phyloP scores from a whole-genome alignment of 2,797 vertebrate genomes.

The Acomys russatus region DNA sequence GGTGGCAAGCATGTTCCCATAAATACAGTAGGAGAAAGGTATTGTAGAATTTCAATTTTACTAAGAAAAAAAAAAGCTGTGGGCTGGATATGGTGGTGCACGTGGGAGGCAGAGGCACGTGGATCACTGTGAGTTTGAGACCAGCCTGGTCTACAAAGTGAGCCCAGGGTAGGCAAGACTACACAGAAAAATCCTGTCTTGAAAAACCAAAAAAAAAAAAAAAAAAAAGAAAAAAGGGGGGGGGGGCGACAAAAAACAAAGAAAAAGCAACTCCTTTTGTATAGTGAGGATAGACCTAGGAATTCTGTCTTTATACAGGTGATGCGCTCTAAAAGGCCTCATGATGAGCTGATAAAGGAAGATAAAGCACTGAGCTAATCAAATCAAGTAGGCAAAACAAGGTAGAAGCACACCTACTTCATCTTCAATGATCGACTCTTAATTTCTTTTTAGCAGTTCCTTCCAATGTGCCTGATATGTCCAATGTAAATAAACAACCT shows the following conservation, averaged over 20 bases:
- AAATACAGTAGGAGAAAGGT: background rate
- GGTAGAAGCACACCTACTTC: no score
- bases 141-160: no score
- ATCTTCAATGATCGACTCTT: background rate
- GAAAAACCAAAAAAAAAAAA: no score
- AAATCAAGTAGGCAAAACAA: background rate
- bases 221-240: no score
- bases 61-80: constrained; percentile 32
- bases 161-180: no score
- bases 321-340: background rate
- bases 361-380: background rate
- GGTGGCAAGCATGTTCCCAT: background rate
- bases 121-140: no score
- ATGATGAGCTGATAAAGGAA: background rate
- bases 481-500: background rate
- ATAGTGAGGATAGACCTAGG: background rate
- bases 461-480: background rate
- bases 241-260: no score
- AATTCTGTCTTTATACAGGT: background rate
- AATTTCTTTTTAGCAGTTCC: background rate
- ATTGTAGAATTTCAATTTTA: constrained; percentile 41
- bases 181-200: no score
- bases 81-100: no score
- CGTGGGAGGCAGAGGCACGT: no score
- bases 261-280: background rate